Percentiles rank a stretch among this genome's conserved stretches.
These are phyloP conservation scores for Nomada ferruginata DNA, from an alignment of 2,888 invertebrate species.

Conservation along the genomic window DNA sequence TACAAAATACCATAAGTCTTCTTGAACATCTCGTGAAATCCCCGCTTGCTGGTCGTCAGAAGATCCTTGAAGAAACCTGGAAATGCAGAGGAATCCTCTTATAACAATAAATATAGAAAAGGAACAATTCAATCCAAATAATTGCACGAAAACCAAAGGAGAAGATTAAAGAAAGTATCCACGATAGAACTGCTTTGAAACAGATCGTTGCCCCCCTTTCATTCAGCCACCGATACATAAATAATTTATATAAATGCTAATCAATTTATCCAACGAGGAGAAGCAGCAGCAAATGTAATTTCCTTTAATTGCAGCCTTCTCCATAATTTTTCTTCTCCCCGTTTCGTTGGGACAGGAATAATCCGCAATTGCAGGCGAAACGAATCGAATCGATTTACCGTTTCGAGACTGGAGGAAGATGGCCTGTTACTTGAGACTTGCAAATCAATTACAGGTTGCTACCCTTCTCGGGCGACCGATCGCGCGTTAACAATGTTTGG, in stretches of 20 bases:
- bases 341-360: background rate
- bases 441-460: constrained; percentile 37
- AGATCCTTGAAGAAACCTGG: constrained; percentile 96
- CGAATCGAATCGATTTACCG: constrained; percentile 19
- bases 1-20: constrained; percentile 97
- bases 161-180: background rate
- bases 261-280: background rate
- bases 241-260: constrained; percentile 25
- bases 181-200: background rate
- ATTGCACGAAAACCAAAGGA: background rate
- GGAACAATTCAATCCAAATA: too few relatives aligned
- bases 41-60: constrained; percentile 91
- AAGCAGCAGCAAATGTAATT: constrained; percentile 13
- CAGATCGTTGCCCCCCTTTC: too few relatives aligned
- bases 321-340: background rate
- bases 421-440: constrained; percentile 18
- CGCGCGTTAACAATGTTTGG: constrained; percentile 42
- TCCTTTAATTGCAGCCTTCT: constrained; percentile 20
- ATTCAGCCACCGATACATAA: background rate
- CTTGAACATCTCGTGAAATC: constrained; percentile 98
- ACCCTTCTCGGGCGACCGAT: constrained; percentile 17
- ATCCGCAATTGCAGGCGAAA: constrained; percentile 4
- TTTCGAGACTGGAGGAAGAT: background rate
- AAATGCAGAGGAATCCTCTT: constrained; percentile 72
- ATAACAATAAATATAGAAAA: background rate